Base-by-base conservation (phyloP, 2,113 vertebrate genomes). In the Tachuris rubrigastra region DNA sequence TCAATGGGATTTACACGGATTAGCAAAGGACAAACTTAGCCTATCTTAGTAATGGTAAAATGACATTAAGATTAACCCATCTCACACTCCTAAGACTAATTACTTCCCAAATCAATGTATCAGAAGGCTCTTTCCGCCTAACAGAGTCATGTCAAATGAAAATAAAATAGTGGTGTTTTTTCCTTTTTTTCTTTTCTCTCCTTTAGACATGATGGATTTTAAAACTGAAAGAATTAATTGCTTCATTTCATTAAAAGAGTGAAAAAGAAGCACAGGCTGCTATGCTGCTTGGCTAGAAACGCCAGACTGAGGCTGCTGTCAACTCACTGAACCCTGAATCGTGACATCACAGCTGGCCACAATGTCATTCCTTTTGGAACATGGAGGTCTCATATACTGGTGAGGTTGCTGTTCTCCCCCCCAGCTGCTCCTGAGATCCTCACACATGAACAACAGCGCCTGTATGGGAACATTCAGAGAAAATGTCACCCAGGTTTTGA, bases 1-100 rank as follows among this genome's bases (percentile, higher is more conserved):
- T 95, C 93, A 92, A 86, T 46, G 83, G 76, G 88, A 90, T 93
- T 95, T 93, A 69, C 49, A 73, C 33, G 62, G 85, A 85, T 92
- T 92, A 90, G 47, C 14, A 28, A 90, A 92, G 17, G 68, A 86
- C 76, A 89, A 97, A 96, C 93, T 75, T 67, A 85, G 60, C 23
- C 76, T 52, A 71, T 93, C 96, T 90, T 65, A 82, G 73, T 75
- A 77, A 68, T 31, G 53, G 75, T 52, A 88, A 93, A 90, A 90
- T 42, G 56, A 90, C 92, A 68, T 92, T 87, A 85, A 81, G 76
- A 89, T 94, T 94, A 84, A 88, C 46, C 41, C 73, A 66, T 69
- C 80, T 96, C 62, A 60, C 33, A 60, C 31, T 90, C 85, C 31
- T 56, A 93, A 79, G 60, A 65, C 78, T 81, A 93, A 96, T 92